phyloP scores from a whole-genome alignment of 1,140 invertebrate species.

The Drosophila persimilis region DNA sequence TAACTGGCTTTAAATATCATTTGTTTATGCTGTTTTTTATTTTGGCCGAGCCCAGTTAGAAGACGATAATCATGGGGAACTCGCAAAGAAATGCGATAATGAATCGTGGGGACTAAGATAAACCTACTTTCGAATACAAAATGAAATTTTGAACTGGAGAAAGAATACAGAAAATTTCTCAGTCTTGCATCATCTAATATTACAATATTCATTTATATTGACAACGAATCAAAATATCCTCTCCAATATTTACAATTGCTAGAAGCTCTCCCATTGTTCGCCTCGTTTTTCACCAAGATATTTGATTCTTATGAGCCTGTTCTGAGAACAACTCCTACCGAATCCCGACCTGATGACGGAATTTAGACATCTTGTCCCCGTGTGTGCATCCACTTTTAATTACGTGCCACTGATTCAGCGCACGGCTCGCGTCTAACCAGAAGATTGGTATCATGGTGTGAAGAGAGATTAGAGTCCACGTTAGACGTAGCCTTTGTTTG shows the following conservation, averaged over 20 bases:
- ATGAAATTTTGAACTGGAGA: slow-evolving; percentile 22
- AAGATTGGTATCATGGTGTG: slow-evolving; percentile 41
- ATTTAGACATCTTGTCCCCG: background rate
- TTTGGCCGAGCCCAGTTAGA: slow-evolving; percentile 48
- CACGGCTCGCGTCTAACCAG: background rate
- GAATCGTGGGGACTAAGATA: slow-evolving; percentile 20
- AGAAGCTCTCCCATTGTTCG: no score
- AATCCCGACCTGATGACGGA: background rate
- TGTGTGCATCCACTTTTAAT: slow-evolving; percentile 22
- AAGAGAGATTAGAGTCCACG: slow-evolving; percentile 62
- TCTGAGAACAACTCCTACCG: slow-evolving; percentile 9
- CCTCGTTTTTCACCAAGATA: no score
- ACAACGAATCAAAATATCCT: no score
- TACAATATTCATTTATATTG: background rate
- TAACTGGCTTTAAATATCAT: slow-evolving; percentile 65
- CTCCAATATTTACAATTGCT: no score
- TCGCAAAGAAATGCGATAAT: slow-evolving; percentile 58
- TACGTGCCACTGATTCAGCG: slow-evolving; percentile 38
- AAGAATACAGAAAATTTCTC: slow-evolving; percentile 9
- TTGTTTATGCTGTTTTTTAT: slow-evolving; percentile 6
- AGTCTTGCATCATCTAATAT: slow-evolving; percentile 15
- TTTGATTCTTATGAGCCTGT: background rate
- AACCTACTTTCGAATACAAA: slow-evolving; percentile 54
- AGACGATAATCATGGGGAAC: slow-evolving; percentile 33
- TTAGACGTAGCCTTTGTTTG: slow-evolving; percentile 64